These are phyloP conservation scores for Spea hammondii DNA, from an alignment of 2,797 vertebrate species.

Conservation along the genomic window DNA sequence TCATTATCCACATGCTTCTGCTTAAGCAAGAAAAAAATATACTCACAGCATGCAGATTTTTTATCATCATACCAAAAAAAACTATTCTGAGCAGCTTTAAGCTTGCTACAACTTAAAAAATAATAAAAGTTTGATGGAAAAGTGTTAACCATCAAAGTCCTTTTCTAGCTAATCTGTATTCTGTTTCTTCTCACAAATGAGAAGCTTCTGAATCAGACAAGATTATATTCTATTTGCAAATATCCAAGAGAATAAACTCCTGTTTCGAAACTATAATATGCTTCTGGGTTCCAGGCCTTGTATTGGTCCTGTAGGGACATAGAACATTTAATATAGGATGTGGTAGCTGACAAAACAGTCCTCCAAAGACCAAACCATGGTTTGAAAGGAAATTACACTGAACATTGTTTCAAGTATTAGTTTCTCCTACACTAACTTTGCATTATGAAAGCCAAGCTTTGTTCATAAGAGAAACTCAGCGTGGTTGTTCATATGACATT, in stretches of 20 bases:
- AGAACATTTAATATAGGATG: conserved; percentile 21
- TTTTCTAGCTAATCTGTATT: conserved; percentile 42
- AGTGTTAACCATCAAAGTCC: conserved; percentile 39
- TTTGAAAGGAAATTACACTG: not conserved
- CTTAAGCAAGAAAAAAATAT: conserved; percentile 39
- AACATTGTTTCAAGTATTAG: not conserved
- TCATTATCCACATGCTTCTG: conserved; percentile 44
- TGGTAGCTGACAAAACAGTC: conserved; percentile 1
- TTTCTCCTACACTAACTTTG: no score
- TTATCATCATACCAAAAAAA: conserved; percentile 43
- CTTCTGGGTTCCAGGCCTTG: conserved; percentile 11
- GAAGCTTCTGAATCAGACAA: conserved; percentile 34
- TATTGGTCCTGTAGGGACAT: conserved; percentile 22
- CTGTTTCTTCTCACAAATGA: conserved; percentile 45
- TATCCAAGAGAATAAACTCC: conserved; percentile 29
- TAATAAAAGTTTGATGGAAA: conserved; percentile 47
- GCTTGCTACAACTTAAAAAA: conserved; percentile 37
- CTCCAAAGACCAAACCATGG: conserved; percentile 1
- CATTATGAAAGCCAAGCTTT: no score
- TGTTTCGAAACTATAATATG: conserved; percentile 24
- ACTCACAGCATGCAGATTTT: conserved; percentile 36
- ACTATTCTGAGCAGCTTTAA: conserved; percentile 32
- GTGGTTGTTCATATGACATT: no score
- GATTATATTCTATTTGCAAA: conserved; percentile 38
- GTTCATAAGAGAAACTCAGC: no score